These are phyloP conservation scores for Clangula hyemalis DNA, from an alignment of 2,797 vertebrate species.

Conservation along the genomic window DNA sequence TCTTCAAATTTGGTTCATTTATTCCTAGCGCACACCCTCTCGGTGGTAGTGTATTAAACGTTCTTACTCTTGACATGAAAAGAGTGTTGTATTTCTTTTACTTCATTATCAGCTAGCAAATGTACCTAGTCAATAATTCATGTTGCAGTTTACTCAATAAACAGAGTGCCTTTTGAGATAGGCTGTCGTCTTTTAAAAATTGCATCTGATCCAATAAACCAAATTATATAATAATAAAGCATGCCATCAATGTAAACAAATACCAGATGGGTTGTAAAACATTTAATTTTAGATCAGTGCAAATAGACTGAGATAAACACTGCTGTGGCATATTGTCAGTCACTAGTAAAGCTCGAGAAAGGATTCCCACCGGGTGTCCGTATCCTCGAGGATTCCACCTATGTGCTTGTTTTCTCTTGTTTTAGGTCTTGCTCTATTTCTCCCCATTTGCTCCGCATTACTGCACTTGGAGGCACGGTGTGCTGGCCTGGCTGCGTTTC, in stretches of 20 bases:
- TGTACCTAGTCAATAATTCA: neutral
- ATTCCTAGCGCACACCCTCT: neutral
- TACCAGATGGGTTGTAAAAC: constrained; percentile 43
- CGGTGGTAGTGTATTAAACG: neutral
- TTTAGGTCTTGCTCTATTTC: neutral
- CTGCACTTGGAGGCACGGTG: rapidly evolving
- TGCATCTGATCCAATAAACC: neutral
- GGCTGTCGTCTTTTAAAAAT: neutral
- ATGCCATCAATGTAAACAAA: constrained; percentile 31
- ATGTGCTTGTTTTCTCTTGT: neutral
- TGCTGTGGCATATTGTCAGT: neutral
- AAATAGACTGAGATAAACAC: neutral
- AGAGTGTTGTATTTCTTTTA: neutral
- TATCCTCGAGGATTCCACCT: neutral
- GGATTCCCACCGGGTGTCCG: neutral
- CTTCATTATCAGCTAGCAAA: constrained; percentile 28
- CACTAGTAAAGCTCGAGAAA: neutral
- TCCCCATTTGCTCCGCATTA: neutral
- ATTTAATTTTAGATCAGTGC: constrained; percentile 22
- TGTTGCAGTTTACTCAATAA: neutral
- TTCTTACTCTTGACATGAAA: constrained; percentile 27
- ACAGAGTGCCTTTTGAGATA: neutral
- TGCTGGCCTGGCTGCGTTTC: neutral
- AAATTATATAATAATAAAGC: constrained; percentile 49
- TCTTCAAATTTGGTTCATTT: neutral